Base-by-base conservation (phyloP, 2,797 vertebrate species). In the Lacerta agilis region DNA sequence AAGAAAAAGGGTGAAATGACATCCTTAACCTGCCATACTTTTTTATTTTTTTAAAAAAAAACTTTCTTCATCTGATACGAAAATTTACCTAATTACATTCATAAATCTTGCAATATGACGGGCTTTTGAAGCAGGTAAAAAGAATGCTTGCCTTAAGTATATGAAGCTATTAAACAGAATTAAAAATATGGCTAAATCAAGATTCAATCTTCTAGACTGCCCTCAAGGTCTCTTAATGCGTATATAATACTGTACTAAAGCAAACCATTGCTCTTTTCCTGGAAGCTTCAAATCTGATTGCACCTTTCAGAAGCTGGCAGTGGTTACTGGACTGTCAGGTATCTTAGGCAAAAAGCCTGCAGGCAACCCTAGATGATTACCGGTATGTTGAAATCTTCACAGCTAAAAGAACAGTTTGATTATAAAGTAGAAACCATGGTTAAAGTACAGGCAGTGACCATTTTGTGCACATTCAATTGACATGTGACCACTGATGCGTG, bases 161-260 rank as follows among this genome's bases (percentile, higher is more conserved):
- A 49, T 38, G n/a, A 67, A 36, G 45, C 45, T 38, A 82, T 77
- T 89, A 91, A 88, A 87, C 5, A 85, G 33, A 17, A 41, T 11
- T 55, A 85, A 89, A 87, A 92, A 89, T 1, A 38, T 73, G 86
- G 76, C 49, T 33, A 66, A 86, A 86, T 81, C 89, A 55, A 25
- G n/a, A 71, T 6, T 3, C 67, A n/a, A 33, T 72, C n/a, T 64
- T 82, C 64, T 36, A 83, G 75, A 79, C 87, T 61, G 75, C n/a
- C 36, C 83, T 77, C 83, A 82, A 85, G 89, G 92, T 90, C 49
- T 83, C 90, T 91, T 84, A 92, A 94, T 90, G 91, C 73, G 76
- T 64, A 75, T 81, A 82, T 91, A 94, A 92, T 91, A 94, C 90
- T 92, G 92, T 91, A 94, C 90, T 93, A 88, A 92, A 92, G 86